A percentile compares a stretch with the other conserved stretches of the same genome.
Conservation (phyloP, 1,140 invertebrate genomes). For the Bacillus rossius region DNA sequence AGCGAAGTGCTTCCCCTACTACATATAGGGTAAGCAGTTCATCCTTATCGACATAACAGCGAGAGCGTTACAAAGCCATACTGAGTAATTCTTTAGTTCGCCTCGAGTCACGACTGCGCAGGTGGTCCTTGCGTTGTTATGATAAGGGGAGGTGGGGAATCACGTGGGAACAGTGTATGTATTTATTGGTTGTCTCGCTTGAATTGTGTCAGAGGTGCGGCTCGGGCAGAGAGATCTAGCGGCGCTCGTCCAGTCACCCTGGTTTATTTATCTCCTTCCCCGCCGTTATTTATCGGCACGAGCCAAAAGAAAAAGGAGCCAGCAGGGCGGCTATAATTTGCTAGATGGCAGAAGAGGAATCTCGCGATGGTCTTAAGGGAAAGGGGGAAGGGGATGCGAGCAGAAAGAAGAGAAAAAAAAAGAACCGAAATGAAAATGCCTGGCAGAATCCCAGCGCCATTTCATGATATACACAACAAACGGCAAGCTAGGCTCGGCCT, state of each 20-base stretch:
- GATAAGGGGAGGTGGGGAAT: no score
- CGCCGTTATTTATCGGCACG: neutral
- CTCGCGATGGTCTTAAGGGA: neutral
- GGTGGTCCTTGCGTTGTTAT: no score
- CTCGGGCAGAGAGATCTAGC: neutral
- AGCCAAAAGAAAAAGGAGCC: no score
- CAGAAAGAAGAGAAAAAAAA: no score
- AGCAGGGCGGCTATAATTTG: neutral
- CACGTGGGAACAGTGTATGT: neutral
- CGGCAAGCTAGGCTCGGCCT: neutral
- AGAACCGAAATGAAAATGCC: neutral
- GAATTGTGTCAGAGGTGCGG: neutral
- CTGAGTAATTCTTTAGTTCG: no score
- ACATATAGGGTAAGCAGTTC: no score
- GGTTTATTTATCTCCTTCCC: neutral
- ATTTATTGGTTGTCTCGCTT: neutral
- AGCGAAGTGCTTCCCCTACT: no score
- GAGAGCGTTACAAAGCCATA: no score
- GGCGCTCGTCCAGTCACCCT: no score
- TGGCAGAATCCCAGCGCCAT: slow-evolving; percentile 5
- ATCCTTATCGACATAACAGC: no score
- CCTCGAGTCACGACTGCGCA: no score
- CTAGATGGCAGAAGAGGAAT: neutral
- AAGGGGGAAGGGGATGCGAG: neutral
- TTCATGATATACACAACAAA: slow-evolving; percentile 6